Conservation (phyloP, 2,888 invertebrate genomes). For the Globia sparganii region DNA sequence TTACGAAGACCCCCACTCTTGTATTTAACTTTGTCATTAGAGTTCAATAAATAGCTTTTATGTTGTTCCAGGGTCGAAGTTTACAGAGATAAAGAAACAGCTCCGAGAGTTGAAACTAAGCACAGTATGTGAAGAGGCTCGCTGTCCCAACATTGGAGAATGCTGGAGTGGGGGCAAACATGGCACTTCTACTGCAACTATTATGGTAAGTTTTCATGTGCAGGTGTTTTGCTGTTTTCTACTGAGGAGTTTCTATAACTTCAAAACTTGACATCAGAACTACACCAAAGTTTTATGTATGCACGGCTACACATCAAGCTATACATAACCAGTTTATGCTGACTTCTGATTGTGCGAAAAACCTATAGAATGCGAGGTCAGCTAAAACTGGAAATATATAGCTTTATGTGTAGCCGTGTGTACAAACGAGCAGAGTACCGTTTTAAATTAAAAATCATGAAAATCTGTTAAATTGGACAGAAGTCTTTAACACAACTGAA, state of each 20-base stretch:
- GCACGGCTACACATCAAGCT: too few species aligned
- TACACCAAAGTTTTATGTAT: background rate
- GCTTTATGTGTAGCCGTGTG: too few species aligned
- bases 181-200: constrained; percentile 99
- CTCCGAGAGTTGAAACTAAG: constrained; percentile 96
- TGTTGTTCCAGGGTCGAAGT: constrained; percentile 92
- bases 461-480: too few species aligned
- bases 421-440: too few species aligned
- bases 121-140: constrained; percentile 99
- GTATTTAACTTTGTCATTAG: background rate
- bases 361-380: too few species aligned
- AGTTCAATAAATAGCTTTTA: background rate
- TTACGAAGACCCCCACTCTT: background rate
- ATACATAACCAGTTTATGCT: too few species aligned
- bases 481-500: background rate
- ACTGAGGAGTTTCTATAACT: background rate
- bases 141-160: constrained; percentile 99
- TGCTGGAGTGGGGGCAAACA: constrained; percentile 99
- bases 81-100: constrained; percentile 95
- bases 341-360: too few species aligned
- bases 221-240: background rate
- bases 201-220: constrained; percentile 93
- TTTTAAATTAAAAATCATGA: too few species aligned
- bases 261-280: background rate
- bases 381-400: too few species aligned